Evolutionary conservation across 2,888 invertebrate genomes (phyloP).

Genomic region (Orthosia gothica): DNA sequence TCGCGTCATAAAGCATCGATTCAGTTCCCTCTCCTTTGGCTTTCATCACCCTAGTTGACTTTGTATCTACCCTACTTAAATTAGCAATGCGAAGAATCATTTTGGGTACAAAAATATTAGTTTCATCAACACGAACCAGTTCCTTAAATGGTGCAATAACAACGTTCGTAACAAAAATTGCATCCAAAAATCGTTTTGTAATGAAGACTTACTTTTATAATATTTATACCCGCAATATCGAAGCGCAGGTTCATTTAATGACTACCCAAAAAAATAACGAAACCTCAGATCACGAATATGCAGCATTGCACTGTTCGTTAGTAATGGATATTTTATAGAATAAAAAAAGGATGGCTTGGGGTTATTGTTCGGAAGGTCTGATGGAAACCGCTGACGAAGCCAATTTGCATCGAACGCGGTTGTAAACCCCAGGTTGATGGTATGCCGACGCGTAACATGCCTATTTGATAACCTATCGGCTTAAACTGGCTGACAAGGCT

Average conservation of each 20-base stretch:
- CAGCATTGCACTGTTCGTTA: slow-evolving; percentile 50
- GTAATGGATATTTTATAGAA: slow-evolving; percentile 34
- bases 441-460: slow-evolving; percentile 44
- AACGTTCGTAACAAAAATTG: not conserved
- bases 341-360: slow-evolving; percentile 34
- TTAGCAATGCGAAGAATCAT: slow-evolving; percentile 25
- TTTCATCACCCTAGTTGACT: slow-evolving; percentile 51
- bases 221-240: slow-evolving; percentile 22
- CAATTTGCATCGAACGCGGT: slow-evolving; percentile 55
- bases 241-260: slow-evolving; percentile 37
- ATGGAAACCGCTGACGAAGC: slow-evolving; percentile 54
- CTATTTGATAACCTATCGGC: slow-evolving; percentile 39
- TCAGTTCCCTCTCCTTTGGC: slow-evolving; percentile 44
- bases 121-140: not conserved
- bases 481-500: slow-evolving; percentile 32
- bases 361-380: slow-evolving; percentile 47
- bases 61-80: slow-evolving; percentile 50
- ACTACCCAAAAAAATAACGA: slow-evolving; percentile 36
- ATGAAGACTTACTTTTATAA: not conserved
- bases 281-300: slow-evolving; percentile 28
- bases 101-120: slow-evolving; percentile 8
- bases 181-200: not conserved
- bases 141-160: not conserved
- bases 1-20: slow-evolving; percentile 66
- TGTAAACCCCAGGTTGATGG: slow-evolving; percentile 51